These are phyloP conservation scores for Tribolium freemani DNA, from an alignment of 2,888 invertebrate species.

Conservation along the genomic window DNA sequence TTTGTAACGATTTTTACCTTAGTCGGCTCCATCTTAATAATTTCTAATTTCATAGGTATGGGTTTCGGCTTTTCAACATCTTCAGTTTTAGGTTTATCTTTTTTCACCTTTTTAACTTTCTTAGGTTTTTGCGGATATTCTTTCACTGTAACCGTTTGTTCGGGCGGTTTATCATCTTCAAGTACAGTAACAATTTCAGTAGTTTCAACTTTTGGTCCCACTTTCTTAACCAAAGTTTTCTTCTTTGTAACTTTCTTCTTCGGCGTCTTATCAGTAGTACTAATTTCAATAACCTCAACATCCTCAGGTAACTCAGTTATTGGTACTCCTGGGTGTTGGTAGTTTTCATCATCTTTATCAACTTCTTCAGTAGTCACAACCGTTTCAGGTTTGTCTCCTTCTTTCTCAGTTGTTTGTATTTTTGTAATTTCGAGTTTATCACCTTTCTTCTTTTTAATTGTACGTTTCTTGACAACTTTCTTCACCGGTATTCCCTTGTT, in stretches of 20 bases:
- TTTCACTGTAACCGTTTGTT: constrained; percentile 55
- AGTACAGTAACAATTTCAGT: constrained; percentile 60
- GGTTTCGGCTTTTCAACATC: constrained; percentile 44
- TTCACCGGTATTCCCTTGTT: constrained; percentile 57
- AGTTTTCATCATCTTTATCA: constrained; percentile 55
- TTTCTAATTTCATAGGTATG: constrained; percentile 58
- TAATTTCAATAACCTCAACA: constrained; percentile 65
- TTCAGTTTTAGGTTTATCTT: constrained; percentile 34
- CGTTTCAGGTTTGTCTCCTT: constrained; percentile 55
- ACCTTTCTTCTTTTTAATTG: constrained; percentile 58
- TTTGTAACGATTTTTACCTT: constrained; percentile 51
- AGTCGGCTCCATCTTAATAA: constrained; percentile 53
- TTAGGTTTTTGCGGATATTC: constrained; percentile 48
- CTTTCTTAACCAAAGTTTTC: constrained; percentile 58
- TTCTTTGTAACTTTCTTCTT: constrained; percentile 65
- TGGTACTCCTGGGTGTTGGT: constrained; percentile 49
- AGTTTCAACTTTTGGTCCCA: constrained; percentile 60
- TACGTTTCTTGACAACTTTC: constrained; percentile 58
- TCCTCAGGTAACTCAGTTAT: constrained; percentile 63
- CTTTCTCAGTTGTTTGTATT: constrained; percentile 65
- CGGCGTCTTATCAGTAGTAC: constrained; percentile 63
- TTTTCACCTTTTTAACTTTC: constrained; percentile 32
- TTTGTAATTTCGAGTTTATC: constrained; percentile 67
- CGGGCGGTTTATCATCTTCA: constrained; percentile 59
- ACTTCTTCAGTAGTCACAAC: constrained; percentile 54